Conservation (phyloP, 2,888 invertebrate genomes). For the Acholoe squamosa region DNA sequence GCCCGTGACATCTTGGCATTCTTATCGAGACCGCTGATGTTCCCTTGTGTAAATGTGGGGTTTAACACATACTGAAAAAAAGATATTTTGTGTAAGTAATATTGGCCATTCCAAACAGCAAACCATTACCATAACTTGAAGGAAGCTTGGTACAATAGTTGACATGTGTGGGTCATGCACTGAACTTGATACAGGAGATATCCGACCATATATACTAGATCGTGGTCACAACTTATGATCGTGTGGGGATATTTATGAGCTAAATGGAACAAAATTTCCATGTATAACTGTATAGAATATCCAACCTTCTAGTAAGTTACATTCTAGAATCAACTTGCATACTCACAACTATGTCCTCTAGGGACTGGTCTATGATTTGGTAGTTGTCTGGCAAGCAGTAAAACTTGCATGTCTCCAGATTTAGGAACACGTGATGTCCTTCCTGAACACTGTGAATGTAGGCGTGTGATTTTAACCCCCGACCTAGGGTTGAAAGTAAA, state of each 20-base stretch:
- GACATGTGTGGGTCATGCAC: too few species aligned
- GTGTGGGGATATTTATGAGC: too few species aligned
- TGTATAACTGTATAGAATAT: too few species aligned
- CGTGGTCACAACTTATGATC: too few species aligned
- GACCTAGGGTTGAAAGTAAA: constrained; percentile 84
- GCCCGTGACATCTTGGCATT: constrained; percentile 95
- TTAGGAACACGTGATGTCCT: constrained; percentile 98
- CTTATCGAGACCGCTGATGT: constrained; percentile 92
- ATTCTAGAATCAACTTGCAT: too few species aligned
- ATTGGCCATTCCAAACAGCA: too few species aligned
- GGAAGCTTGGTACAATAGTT: too few species aligned
- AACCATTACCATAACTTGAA: too few species aligned
- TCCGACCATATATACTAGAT: too few species aligned
- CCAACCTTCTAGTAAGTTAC: too few species aligned
- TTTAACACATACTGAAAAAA: constrained; percentile 92
- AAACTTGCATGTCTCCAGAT: constrained; percentile 97
- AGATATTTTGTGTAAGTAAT: not conserved
- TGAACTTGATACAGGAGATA: not conserved
- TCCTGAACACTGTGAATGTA: constrained; percentile 99
- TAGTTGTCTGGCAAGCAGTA: constrained; percentile 99
- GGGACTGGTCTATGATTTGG: constrained; percentile 97
- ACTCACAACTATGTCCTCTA: constrained; percentile 94
- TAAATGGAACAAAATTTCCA: too few species aligned
- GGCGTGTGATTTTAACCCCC: constrained; percentile 98
- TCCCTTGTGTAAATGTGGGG: constrained; percentile 94